These are phyloP conservation scores for Cherax destructor DNA, from an alignment of 1,140 invertebrate species.

Conservation along the genomic window DNA sequence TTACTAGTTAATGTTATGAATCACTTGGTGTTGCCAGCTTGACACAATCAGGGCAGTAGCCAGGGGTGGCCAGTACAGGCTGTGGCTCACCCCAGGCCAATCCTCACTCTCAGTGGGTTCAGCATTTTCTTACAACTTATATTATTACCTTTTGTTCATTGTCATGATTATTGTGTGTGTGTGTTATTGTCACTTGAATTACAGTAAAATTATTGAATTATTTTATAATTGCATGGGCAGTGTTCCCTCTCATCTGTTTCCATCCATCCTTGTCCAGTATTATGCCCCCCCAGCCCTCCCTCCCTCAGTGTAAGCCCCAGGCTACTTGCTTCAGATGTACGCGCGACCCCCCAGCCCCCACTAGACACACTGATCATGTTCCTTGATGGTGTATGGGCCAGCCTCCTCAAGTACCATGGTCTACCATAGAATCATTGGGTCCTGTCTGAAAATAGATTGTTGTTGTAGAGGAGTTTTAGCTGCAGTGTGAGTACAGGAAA, in stretches of 20 bases:
- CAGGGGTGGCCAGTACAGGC: slow-evolving; percentile 66
- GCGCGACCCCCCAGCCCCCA: background rate
- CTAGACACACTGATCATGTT: background rate
- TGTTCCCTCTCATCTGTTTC: slow-evolving; percentile 62
- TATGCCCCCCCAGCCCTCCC: too few relatives aligned
- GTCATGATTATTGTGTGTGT: slow-evolving; percentile 48
- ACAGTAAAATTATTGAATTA: slow-evolving; percentile 40
- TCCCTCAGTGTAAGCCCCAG: background rate
- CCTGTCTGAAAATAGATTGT: background rate
- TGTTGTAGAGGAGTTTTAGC: too few relatives aligned
- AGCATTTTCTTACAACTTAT: slow-evolving; percentile 45
- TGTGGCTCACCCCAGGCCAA: slow-evolving; percentile 61
- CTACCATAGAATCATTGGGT: background rate
- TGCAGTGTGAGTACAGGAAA: background rate
- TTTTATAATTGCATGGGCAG: slow-evolving; percentile 63
- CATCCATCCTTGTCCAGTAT: slow-evolving; percentile 42
- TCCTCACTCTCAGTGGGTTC: slow-evolving; percentile 46
- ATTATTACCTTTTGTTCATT: slow-evolving; percentile 57
- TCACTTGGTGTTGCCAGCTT: slow-evolving; percentile 51
- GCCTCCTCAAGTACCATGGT: background rate
- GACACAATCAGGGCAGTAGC: slow-evolving; percentile 55
- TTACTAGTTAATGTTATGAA: slow-evolving; percentile 54
- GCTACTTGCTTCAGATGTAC: slow-evolving; percentile 7
- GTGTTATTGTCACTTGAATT: slow-evolving; percentile 59
- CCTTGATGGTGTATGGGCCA: background rate